Conservation (phyloP, 2,888 invertebrate genomes). For the Prenolepis imparis region DNA sequence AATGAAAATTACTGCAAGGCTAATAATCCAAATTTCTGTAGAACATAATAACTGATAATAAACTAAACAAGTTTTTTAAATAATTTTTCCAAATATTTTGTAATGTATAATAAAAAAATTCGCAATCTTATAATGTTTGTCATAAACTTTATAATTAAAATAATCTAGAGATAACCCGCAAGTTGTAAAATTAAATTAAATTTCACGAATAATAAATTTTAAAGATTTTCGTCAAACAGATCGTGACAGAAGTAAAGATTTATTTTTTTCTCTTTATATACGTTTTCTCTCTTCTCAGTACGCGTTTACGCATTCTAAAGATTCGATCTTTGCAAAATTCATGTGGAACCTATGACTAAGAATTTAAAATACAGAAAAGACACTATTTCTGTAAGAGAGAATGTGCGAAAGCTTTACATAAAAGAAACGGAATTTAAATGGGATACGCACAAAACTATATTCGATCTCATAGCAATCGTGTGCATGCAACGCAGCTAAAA, state of each 20-base stretch:
- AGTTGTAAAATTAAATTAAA: not conserved
- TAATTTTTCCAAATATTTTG: not conserved
- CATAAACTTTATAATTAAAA: not conserved
- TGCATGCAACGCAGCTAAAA: constrained; percentile 22
- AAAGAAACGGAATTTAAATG: constrained; percentile 29
- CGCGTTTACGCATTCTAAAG: not conserved
- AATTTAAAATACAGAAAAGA: constrained; percentile 29
- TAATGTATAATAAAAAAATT: not conserved
- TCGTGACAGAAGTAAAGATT: not conserved
- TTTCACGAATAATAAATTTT: not conserved
- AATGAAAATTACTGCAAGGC: constrained; percentile 1
- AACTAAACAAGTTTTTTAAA: not conserved
- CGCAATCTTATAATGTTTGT: not conserved
- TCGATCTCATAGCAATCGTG: constrained; percentile 13
- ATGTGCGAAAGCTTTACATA: not conserved
- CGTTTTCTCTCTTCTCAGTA: not conserved
- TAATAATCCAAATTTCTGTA: not conserved
- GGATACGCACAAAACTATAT: constrained; percentile 18
- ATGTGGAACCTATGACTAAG: not conserved
- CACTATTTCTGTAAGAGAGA: constrained; percentile 11
- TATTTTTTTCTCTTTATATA: not conserved
- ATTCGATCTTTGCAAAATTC: constrained; percentile 44
- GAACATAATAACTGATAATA: not conserved
- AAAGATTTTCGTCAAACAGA: not conserved
- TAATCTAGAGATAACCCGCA: not conserved